phyloP scores from a whole-genome alignment of 2,797 vertebrate genomes.

The Pterois miles region DNA sequence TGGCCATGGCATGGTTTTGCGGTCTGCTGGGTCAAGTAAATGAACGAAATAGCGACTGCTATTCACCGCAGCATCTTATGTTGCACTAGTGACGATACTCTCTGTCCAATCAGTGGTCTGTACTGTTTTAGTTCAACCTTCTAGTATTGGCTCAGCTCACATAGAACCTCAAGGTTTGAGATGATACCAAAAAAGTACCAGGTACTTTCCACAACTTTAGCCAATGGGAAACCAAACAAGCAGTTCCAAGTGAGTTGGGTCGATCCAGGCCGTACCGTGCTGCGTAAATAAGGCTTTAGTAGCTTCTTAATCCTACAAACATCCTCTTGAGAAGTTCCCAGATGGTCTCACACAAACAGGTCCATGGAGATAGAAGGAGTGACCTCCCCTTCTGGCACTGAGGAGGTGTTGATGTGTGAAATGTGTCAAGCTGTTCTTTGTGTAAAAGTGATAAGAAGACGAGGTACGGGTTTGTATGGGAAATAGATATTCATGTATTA shows the following conservation, averaged over 20 bases:
- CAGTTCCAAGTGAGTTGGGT: neutral
- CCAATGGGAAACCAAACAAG: neutral
- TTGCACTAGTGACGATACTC: too few relatives aligned
- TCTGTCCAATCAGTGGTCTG: neutral
- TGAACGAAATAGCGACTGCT: too few relatives aligned
- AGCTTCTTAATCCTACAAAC: conserved; percentile 42
- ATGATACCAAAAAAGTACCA: neutral
- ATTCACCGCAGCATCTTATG: too few relatives aligned
- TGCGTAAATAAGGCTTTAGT: conserved; percentile 14
- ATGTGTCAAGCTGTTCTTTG: conserved; percentile 64
- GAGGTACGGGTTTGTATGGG: conserved; percentile 49
- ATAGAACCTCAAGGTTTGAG: neutral
- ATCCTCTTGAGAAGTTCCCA: conserved; percentile 55
- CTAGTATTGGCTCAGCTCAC: neutral
- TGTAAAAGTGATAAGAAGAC: conserved; percentile 54
- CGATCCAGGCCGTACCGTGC: neutral
- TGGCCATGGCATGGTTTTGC: neutral
- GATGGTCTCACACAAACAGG: conserved; percentile 50
- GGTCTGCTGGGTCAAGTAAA: neutral
- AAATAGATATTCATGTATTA: conserved; percentile 46
- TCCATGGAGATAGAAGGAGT: conserved; percentile 4
- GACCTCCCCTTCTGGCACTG: conserved; percentile 3
- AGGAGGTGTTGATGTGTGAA: conserved; percentile 64
- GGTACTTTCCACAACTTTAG: neutral
- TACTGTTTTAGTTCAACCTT: neutral